A percentile compares a stretch with the other conserved stretches of the same genome.
Conservation (phyloP, 2,113 vertebrate species). For the Corythornis madagascariensis region DNA sequence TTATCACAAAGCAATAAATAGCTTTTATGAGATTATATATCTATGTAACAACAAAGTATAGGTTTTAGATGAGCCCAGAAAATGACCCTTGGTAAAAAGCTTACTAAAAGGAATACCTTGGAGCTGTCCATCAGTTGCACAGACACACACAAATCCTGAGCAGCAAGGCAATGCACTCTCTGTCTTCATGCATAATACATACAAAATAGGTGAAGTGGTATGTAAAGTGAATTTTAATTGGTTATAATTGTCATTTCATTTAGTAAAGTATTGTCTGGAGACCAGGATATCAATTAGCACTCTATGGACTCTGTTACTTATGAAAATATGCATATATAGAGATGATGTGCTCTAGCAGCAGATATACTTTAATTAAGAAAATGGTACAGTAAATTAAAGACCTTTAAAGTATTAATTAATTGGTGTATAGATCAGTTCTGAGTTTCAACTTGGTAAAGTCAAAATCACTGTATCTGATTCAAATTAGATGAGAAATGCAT, state of each 20-base stretch:
- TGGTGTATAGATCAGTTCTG: slow-evolving; percentile 70
- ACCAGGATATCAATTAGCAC: slow-evolving; percentile 88
- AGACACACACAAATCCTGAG: slow-evolving; percentile 75
- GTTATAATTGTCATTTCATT: slow-evolving; percentile 90
- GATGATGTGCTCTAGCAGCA: slow-evolving; percentile 74
- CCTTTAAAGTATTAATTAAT: slow-evolving; percentile 85
- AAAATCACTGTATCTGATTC: slow-evolving; percentile 54
- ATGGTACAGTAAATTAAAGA: slow-evolving; percentile 83
- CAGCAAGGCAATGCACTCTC: slow-evolving; percentile 78
- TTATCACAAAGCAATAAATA: slow-evolving; percentile 42
- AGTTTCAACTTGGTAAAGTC: slow-evolving; percentile 69
- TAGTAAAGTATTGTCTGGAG: slow-evolving; percentile 88
- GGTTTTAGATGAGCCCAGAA: slow-evolving; percentile 58
- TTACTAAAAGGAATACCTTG: slow-evolving; percentile 69
- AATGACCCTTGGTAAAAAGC: slow-evolving; percentile 63
- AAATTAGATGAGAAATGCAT: slow-evolving; percentile 38
- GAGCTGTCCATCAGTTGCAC: slow-evolving; percentile 81
- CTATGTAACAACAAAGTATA: slow-evolving; percentile 63
- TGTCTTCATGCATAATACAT: slow-evolving; percentile 86
- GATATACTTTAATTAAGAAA: slow-evolving; percentile 86
- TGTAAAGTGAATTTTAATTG: slow-evolving; percentile 91
- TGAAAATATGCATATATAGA: slow-evolving; percentile 84
- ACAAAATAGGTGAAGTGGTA: slow-evolving; percentile 84
- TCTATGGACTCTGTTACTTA: slow-evolving; percentile 83
- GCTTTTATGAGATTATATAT: slow-evolving; percentile 57